Base-by-base conservation (phyloP, 2,888 invertebrate species). In the Sepiola atlantica region DNA sequence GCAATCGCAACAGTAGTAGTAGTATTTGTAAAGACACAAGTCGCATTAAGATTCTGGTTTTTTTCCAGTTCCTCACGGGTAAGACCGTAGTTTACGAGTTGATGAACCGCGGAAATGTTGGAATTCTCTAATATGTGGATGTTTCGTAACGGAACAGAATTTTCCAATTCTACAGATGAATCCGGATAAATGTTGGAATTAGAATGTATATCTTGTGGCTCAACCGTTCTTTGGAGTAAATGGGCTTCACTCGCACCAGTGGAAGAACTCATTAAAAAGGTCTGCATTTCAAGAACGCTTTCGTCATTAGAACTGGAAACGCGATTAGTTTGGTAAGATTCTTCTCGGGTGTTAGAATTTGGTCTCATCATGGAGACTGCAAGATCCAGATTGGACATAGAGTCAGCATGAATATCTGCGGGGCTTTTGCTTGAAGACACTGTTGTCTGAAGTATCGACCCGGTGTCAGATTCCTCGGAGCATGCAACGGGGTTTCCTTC, bases 361-460 rank as follows among this genome's bases (percentile, higher is more conserved):
- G 77, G 16, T 18, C n/a, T 32, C n/a, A 77, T n/a, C 77, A 77
- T 32, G 2, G 77, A 77, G 77, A 77, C 77, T 77, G 77, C 77
- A 77, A 77, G 77, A n/a, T 77, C 77, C 14, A 77, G n/a, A 77
- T 77, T 77, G 77, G 77, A n/a, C 77, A 77, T 77, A 77, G 77
- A 16, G 32, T 18, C 16, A 4, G n/a, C 77, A n/a, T 77, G 77
- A n/a, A 77, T n/a, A 14, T 77, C n/a, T 77, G 10, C 16, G n/a
- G 77, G 32, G n/a, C 16, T n/a, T 77, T 77, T n/a, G 77, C 77
- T 77, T 77, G 77, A 77, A 77, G 77, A n/a, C 77, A 77, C n/a
- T n/a, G 77, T 77, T 77, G 77, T 77, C n/a, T 77, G 77, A 77
- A 77, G 77, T n/a, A n/a, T 32, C 3, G 77, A 77, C n/a, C 32